Evolutionary conservation across 2,113 vertebrate species (phyloP).

Genomic region (Heterochromis multidens): DNA sequence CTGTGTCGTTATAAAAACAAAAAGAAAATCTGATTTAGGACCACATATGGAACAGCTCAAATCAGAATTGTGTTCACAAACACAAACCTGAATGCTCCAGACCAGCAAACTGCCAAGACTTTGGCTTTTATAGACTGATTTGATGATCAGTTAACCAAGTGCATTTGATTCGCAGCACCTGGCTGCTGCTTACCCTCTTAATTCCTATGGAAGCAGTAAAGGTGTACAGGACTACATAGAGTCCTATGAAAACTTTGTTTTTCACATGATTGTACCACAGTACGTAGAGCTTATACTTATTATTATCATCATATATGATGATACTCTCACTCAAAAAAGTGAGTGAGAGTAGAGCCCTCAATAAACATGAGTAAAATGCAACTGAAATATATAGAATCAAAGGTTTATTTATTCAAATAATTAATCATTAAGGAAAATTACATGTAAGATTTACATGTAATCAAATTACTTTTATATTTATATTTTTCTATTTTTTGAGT

Average conservation of each 20-base stretch:
- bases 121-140: background rate
- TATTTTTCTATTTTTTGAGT: no score
- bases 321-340: no score
- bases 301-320: no score
- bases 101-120: background rate
- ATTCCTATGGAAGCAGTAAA: background rate
- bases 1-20: no score
- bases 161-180: background rate
- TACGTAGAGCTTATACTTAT: background rate
- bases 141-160: background rate
- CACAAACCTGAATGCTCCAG: background rate
- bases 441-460: no score
- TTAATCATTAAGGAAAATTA: no score
- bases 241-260: background rate
- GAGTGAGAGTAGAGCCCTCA: no score
- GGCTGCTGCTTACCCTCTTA: background rate
- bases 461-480: no score
- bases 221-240: background rate
- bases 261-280: background rate
- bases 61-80: background rate
- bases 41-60: background rate
- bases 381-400: background rate
- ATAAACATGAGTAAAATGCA: background rate
- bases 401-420: no score
- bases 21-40: no score